Percentiles rank a stretch among this genome's conserved stretches.
Evolutionary conservation across 2,797 vertebrate species (phyloP).

Genomic region (Glyptemys insculpta): DNA sequence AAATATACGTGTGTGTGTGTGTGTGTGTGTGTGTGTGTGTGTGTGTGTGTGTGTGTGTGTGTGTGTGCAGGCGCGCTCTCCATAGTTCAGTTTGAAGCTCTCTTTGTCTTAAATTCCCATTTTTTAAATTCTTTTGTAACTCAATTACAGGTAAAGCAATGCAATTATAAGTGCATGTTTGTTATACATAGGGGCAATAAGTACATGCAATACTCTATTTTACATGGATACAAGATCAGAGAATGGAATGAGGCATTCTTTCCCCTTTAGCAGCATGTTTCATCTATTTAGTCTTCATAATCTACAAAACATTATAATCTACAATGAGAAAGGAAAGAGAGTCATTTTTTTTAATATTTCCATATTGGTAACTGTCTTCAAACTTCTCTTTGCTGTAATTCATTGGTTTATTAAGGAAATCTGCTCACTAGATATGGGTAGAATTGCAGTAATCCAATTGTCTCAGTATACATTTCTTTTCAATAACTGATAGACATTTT

Average conservation of each 20-base stretch:
- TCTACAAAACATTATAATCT: neutral
- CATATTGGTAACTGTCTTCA: neutral
- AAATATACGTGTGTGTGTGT: neutral
- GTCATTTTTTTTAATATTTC: neutral
- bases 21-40: neutral
- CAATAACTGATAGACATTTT: neutral
- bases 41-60: too few relatives aligned
- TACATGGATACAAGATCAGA: neutral
- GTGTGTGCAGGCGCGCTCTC: rapidly evolving
- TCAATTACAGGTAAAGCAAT: neutral
- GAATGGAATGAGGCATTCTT: neutral
- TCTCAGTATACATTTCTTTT: neutral
- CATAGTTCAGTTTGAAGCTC: neutral
- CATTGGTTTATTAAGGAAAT: neutral
- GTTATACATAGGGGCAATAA: neutral
- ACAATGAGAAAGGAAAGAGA: neutral
- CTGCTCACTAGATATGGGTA: neutral
- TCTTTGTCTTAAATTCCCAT: neutral
- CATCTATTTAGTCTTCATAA: neutral
- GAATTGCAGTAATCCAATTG: neutral
- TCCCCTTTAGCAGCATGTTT: neutral
- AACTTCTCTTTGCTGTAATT: neutral
- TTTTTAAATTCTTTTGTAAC: neutral
- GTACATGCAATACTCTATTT: neutral
- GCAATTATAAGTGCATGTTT: neutral